Conservation (phyloP, 35 echinoderm and acorn worm genomes). For the Stichopus chloronotus region DNA sequence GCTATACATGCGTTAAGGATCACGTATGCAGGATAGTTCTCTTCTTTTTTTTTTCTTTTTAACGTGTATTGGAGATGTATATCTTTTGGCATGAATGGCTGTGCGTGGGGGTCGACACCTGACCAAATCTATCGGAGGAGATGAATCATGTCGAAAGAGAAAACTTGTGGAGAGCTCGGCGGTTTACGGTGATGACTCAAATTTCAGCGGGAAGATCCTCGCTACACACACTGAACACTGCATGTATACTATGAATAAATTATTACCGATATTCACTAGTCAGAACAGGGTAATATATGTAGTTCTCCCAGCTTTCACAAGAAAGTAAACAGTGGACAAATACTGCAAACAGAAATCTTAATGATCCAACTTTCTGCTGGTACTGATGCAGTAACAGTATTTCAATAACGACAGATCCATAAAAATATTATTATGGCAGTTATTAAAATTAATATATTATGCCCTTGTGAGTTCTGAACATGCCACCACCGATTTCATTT, state of each 20-base stretch:
- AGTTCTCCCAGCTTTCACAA: no score
- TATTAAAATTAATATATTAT: no score
- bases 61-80: conserved; percentile 3
- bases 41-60: neutral
- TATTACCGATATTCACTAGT: neutral
- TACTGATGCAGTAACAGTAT: no score
- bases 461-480: no score
- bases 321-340: no score
- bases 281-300: neutral
- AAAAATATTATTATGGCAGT: no score
- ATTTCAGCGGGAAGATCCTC: conserved; percentile 4
- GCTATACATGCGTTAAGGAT: neutral
- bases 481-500: no score
- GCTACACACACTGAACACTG: neutral
- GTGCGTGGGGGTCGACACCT: conserved; percentile 9
- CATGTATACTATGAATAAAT: conserved; percentile 51
- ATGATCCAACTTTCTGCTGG: no score
- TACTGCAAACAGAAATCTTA: no score
- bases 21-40: neutral
- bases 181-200: conserved; percentile 37
- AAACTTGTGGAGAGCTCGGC: neutral
- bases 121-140: conserved; percentile 11
- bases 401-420: no score
- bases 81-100: conserved; percentile 22
- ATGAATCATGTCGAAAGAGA: conserved; percentile 23